Evolutionary conservation across 2,797 vertebrate genomes (phyloP), one percentile per base, ranked within the genome.

Genomic region (Ctenosaura bakeri): DNA sequence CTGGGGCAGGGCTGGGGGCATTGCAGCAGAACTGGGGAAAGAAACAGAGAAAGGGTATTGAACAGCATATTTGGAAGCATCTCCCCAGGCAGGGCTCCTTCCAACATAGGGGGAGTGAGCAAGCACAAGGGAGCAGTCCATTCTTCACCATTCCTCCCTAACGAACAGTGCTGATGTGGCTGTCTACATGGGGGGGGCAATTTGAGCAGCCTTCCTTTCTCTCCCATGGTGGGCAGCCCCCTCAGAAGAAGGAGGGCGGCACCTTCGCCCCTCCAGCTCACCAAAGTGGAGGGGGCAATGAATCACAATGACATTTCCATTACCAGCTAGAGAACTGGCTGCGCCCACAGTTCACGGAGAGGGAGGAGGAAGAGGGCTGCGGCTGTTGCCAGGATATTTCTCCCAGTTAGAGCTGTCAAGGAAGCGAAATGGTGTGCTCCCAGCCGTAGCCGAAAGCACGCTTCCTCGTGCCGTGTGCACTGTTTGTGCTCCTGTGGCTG

Each of bases 281-380:
- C 87, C 90, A 88, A 35, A 18, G 82, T 92, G 83, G 81, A 86
- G 95, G 92, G 35, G 93, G 56, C 56, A 90, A 95, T 96, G 96
- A 97, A 96, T 97, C 96, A 97, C 94, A 91, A 13, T 95, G 97
- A 97, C 93, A n/a, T 95, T 97, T 97, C 94, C 95, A 96, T 97
- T 97, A 95, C 94, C 93, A 79, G 12, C 78, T 83, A 38, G 94
- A 95, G 93, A 94, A 52, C 90, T 86, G 86, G 54, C 89, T 94
- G 91, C 88, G 92, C 93, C 88, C 46, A 1, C 90, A 85, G 90
- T 89, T 93, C 93, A 56, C 5, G 6, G 74, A 38, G 73, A 52
- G 22, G 12, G 91, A 38, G 73, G 88, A 90, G 93, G 94, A 89
- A 85, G 81, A 92, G 90, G 80, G 38, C 50, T 3, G 80, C 77